These are phyloP conservation scores for Hycleus phaleratus DNA, from an alignment of 1,140 invertebrate species.

Conservation along the genomic window DNA sequence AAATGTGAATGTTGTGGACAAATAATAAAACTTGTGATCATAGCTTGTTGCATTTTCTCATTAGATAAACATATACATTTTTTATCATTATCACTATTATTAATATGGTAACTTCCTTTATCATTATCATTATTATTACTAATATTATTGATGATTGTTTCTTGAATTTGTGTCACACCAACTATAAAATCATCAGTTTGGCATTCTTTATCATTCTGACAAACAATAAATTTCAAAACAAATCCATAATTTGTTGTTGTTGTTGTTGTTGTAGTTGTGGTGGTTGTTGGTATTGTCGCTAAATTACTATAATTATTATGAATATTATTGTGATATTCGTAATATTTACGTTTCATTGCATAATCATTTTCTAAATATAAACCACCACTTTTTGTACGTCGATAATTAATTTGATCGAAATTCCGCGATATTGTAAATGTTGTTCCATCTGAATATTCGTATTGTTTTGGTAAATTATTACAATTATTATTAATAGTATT, in stretches of 20 bases:
- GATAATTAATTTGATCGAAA: conserved; percentile 49
- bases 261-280: not conserved
- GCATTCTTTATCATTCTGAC: conserved; percentile 44
- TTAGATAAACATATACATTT: not conserved
- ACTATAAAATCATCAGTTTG: conserved; percentile 44
- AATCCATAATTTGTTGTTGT: conserved; percentile 28
- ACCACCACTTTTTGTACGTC: conserved; percentile 44
- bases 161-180: not conserved
- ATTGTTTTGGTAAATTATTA: conserved; percentile 27
- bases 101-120: not conserved
- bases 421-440: conserved; percentile 59
- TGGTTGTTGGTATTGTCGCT: conserved; percentile 7
- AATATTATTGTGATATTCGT: conserved; percentile 40
- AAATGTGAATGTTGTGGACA: not conserved
- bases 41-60: no score
- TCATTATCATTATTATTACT: not conserved
- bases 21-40: no score
- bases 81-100: not conserved
- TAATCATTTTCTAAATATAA: conserved; percentile 41
- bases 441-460: conserved; percentile 54
- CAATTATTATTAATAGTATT: not conserved
- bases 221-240: conserved; percentile 44
- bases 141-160: not conserved
- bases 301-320: conserved; percentile 17
- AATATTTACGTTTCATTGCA: conserved; percentile 39